Evolutionary conservation across 2,113 vertebrate species (phyloP).

Genomic region (Gopherus flavomarginatus): DNA sequence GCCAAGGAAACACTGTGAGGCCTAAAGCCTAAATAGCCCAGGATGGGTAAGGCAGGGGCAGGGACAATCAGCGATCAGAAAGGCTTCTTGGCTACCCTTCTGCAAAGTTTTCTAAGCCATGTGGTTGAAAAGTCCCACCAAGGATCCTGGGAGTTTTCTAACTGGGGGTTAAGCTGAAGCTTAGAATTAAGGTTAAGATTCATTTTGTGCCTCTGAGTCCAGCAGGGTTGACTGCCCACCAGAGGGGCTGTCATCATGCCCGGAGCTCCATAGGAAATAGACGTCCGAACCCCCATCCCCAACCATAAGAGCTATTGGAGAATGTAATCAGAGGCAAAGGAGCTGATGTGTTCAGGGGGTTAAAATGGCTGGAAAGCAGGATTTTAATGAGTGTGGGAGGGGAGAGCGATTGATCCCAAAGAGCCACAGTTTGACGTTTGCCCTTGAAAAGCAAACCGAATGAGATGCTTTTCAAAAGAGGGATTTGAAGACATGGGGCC

Average conservation of each 20-base stretch:
- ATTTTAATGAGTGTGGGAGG: neutral
- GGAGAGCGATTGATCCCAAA: neutral
- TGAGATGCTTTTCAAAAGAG: neutral
- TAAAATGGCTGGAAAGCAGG: neutral
- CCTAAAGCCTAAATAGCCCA: constrained; percentile 16
- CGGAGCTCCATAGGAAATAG: neutral
- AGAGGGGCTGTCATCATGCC: too few relatives aligned
- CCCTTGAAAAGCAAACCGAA: neutral
- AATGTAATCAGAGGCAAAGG: neutral
- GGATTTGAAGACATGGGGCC: neutral
- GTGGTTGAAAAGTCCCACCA: accelerated
- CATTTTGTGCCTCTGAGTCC: neutral
- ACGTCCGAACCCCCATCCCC: too few relatives aligned
- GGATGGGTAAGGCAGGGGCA: constrained; percentile 1
- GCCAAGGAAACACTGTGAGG: constrained; percentile 62
- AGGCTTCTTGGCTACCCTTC: neutral
- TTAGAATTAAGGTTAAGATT: neutral
- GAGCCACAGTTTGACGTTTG: neutral
- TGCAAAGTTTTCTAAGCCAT: accelerated
- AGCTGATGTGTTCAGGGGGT: neutral
- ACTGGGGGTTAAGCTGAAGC: neutral
- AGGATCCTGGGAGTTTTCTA: neutral
- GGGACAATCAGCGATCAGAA: neutral
- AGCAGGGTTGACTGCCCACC: accelerated
- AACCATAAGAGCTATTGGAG: neutral